Base-by-base conservation (phyloP, 2,113 vertebrate species). In the Rhinolophus sinicus region DNA sequence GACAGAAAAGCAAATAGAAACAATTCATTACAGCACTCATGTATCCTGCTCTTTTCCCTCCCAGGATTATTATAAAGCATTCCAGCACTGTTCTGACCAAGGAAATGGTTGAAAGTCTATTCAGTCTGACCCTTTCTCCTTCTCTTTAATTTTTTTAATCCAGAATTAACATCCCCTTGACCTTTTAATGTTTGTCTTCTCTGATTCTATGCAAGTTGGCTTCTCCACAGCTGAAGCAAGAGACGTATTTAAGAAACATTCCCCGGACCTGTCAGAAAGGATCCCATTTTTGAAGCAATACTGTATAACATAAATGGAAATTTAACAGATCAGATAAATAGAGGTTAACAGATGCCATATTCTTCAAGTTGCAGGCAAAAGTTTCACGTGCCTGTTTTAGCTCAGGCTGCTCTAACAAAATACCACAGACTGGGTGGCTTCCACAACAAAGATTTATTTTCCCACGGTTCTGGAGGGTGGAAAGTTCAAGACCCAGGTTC, bases 1-100 rank as follows among this genome's bases (percentile, higher is more conserved):
- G 6, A 93, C 26, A 58, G 81, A 85, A 90, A 95, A 93, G 78
- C 65, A 96, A 96, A 96, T 8, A 96, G 54, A 73, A 96, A 76
- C 58, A 87, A 30, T 56, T 50, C 30, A 19, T 40, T 26, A n/a
- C 30, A 28, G 35, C 60, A 47, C 1, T 52, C 28, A 33, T 67
- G 24, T 52, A 56, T 47, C 90, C 44, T 9, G 15, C 18, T 69
- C 75, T 62, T 75, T 62, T 14, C 33, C 44, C 69, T 81, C 50
- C 58, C 8, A 21, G 82, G 56, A 69, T 67, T 56, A 38, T 81
- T 50, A 47, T 54, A 54, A 81, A 38, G 22, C 33, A 26, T 64
- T 50, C 30, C 12, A 73, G 24, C 33, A 50, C 19, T 8, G 47
- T 38, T 35, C 15, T 3, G 28, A 56, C 77, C 56, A 15, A 86